A percentile compares a stretch with the other conserved stretches of the same genome.
Evolutionary conservation across 2,888 invertebrate species (phyloP).

Genomic region (Tipula helvola): DNA sequence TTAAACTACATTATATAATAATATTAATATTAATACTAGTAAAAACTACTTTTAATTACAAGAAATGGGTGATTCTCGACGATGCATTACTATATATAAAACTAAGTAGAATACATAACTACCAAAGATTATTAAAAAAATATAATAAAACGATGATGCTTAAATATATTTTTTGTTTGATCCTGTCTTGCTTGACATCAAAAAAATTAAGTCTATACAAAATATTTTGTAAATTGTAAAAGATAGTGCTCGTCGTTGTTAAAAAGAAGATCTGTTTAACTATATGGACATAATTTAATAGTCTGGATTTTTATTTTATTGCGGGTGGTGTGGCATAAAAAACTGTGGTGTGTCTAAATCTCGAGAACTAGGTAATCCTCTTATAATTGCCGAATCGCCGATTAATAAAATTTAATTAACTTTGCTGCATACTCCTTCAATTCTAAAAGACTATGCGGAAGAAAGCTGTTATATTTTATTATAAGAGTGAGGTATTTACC

Average conservation of each 20-base stretch:
- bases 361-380: no score
- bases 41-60: neutral
- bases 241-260: neutral
- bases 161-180: neutral
- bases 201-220: neutral
- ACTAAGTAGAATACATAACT: neutral
- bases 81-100: neutral
- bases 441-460: no score
- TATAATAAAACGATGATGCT: neutral
- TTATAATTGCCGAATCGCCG: no score
- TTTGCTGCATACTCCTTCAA: no score
- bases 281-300: neutral
- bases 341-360: no score
- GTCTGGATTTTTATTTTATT: neutral
- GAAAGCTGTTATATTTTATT: neutral
- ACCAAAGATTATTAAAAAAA: neutral
- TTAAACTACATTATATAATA: neutral
- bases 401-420: no score
- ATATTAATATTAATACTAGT: neutral
- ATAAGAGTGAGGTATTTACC: neutral
- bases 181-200: neutral
- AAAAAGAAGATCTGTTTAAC: neutral
- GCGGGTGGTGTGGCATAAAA: neutral
- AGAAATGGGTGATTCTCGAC: neutral
- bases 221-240: neutral